Conservation (phyloP, 2,888 invertebrate genomes). For the Abrostola tripartita region DNA sequence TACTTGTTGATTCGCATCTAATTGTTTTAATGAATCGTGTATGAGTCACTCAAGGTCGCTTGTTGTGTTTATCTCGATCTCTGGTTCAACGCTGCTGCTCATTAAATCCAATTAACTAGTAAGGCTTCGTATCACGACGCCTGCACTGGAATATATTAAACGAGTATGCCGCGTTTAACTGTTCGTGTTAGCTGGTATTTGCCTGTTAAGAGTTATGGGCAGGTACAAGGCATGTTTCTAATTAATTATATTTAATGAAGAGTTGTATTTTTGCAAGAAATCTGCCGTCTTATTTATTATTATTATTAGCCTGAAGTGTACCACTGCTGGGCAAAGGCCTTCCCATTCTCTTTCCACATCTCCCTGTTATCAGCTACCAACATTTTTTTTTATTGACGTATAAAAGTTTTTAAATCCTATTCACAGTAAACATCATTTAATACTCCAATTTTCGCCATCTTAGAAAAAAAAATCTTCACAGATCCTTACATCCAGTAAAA, state of each 20-base stretch:
- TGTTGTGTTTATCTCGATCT: conserved; percentile 50
- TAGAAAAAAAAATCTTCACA: no score
- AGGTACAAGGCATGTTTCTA: background rate
- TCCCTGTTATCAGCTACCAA: no score
- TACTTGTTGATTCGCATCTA: conserved; percentile 37
- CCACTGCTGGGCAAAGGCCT: no score
- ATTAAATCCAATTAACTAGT: conserved; percentile 52
- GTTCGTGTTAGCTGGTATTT: background rate
- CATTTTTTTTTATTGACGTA: no score
- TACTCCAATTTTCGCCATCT: no score
- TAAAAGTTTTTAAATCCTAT: no score
- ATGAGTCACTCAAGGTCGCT: conserved; percentile 46
- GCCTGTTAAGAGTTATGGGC: background rate
- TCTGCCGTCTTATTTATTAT: no score
- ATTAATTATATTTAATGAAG: background rate
- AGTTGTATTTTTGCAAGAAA: no score
- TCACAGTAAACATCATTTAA: no score
- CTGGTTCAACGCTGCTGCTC: conserved; percentile 24
- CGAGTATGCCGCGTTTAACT: conserved; percentile 7
- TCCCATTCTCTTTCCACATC: no score
- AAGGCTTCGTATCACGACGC: conserved; percentile 44
- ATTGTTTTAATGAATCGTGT: conserved; percentile 36
- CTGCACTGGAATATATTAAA: conserved; percentile 7
- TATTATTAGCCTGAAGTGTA: no score
- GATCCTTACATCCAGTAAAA: no score